These are phyloP conservation scores for Ichneumoninae sp. DNA, from an alignment of 2,888 invertebrate species.

Conservation along the genomic window DNA sequence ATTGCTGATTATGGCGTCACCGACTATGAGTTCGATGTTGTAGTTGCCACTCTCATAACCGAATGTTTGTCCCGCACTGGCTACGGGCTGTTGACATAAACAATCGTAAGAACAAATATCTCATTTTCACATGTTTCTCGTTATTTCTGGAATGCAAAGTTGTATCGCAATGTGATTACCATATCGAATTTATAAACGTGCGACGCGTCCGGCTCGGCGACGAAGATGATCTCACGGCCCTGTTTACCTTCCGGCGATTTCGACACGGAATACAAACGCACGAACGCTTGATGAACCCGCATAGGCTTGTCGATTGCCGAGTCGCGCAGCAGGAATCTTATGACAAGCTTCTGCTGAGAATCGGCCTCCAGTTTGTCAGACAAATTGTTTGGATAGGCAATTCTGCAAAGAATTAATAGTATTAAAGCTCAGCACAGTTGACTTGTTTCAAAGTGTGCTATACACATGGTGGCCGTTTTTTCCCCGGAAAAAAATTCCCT, in stretches of 20 bases:
- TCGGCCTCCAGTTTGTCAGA: conserved; percentile 91
- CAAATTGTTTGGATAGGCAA: conserved; percentile 91
- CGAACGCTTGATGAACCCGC: conserved; percentile 94
- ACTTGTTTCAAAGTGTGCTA: background rate
- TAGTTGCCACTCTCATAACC: conserved; percentile 91
- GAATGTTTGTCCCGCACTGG: conserved; percentile 92
- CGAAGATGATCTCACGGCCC: conserved; percentile 95
- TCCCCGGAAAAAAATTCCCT: too few relatives aligned
- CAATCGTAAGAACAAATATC: conserved; percentile 29
- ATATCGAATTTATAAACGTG: conserved; percentile 96
- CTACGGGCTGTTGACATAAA: conserved; percentile 88
- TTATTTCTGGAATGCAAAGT: background rate
- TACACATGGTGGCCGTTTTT: too few relatives aligned
- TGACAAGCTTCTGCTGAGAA: conserved; percentile 93
- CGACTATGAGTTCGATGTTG: conserved; percentile 93
- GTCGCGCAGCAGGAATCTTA: conserved; percentile 93
- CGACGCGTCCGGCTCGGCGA: conserved; percentile 93
- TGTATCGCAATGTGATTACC: conserved; percentile 85
- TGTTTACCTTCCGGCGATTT: conserved; percentile 82
- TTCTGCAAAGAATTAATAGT: conserved; percentile 84
- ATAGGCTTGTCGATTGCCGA: conserved; percentile 88
- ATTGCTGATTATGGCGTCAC: conserved; percentile 95
- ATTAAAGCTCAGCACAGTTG: background rate
- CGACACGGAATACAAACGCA: conserved; percentile 88
- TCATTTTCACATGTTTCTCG: background rate